phyloP scores from a whole-genome alignment of 2,888 invertebrate species.

The Proisotoma minuta region DNA sequence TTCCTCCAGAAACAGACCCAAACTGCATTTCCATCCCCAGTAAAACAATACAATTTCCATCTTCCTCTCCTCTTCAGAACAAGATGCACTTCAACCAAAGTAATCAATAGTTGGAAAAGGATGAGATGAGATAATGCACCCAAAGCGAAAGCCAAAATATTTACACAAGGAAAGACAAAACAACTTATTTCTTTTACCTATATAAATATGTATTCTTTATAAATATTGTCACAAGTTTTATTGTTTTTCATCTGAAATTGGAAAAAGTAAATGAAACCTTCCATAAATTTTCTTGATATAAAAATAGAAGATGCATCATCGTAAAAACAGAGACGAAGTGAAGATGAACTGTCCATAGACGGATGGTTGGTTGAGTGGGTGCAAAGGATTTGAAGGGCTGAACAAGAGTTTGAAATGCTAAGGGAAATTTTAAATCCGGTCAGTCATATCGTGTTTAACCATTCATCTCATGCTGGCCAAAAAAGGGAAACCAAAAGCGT shows the following conservation, averaged over 20 bases:
- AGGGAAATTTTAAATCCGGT: too few species aligned
- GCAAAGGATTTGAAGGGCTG: background rate
- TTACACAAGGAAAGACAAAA: background rate
- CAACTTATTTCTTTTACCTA: too few species aligned
- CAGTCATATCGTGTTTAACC: background rate
- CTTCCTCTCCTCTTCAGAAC: background rate
- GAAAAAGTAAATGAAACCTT: too few species aligned
- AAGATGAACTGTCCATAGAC: background rate
- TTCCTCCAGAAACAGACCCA: too few species aligned
- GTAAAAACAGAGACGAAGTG: background rate
- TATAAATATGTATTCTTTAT: too few species aligned
- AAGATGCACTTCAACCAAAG: too few species aligned
- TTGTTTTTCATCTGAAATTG: too few species aligned
- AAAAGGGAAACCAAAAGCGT: constrained; percentile 13
- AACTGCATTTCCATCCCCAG: background rate
- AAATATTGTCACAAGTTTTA: too few species aligned
- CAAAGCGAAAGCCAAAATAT: background rate
- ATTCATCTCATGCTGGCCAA: constrained; percentile 9
- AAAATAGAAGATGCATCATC: too few species aligned
- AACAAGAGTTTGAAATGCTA: background rate
- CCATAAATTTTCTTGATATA: too few species aligned
- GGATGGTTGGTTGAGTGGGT: background rate
- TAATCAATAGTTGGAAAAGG: too few species aligned
- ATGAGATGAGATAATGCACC: too few species aligned
- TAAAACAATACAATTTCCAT: background rate